Evolutionary conservation across 2,113 vertebrate species (phyloP).

Genomic region (Eupsittula cactorum): DNA sequence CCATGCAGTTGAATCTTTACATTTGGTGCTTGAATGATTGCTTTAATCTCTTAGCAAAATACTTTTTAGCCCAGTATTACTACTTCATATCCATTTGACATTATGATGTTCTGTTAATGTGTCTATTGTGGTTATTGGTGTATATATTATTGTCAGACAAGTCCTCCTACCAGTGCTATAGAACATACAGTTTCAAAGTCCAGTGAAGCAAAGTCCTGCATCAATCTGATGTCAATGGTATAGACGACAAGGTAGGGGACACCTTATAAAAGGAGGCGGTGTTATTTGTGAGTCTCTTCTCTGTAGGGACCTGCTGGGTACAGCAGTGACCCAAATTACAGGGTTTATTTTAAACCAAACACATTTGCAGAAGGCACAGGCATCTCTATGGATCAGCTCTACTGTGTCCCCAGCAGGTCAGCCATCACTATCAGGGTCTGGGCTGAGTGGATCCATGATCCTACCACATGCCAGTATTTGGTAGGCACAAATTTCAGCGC

Average conservation of each 20-base stretch:
- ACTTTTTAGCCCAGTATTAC: neutral
- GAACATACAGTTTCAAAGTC: neutral
- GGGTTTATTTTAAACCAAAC: neutral
- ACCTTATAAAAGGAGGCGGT: neutral
- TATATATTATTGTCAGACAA: neutral
- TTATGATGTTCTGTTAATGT: neutral
- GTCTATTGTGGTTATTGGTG: neutral
- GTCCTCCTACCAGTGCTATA: neutral
- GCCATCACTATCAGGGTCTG: neutral
- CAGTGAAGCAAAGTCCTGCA: neutral
- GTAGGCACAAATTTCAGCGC: fast-evolving
- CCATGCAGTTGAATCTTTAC: neutral
- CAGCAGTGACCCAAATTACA: neutral
- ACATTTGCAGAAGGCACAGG: neutral
- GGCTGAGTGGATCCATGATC: neutral
- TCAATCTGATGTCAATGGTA: neutral
- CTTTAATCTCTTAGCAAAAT: neutral
- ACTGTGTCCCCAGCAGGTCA: neutral
- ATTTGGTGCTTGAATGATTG: neutral
- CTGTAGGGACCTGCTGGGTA: neutral
- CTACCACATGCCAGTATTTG: neutral
- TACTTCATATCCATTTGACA: neutral
- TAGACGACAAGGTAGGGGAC: neutral
- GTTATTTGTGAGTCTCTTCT: neutral
- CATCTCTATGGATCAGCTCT: neutral